Evolutionary conservation across 2,888 invertebrate species (phyloP).

Genomic region (Aporophyla lueneburgensis): DNA sequence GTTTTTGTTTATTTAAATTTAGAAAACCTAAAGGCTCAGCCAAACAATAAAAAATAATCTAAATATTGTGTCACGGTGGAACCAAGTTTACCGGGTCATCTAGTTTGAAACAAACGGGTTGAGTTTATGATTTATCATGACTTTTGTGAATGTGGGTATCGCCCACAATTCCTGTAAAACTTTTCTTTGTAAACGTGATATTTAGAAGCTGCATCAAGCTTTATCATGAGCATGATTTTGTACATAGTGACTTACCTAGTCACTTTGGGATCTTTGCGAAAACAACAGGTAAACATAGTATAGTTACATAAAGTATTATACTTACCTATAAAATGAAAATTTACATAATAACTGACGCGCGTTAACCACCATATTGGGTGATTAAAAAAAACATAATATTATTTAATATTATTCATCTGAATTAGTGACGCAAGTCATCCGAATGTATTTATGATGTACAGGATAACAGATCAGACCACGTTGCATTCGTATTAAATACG

Average conservation of each 20-base stretch:
- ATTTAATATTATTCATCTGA: slow-evolving; percentile 24
- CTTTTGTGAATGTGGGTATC: not conserved
- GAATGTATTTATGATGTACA: slow-evolving; percentile 25
- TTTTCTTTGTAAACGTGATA: not conserved
- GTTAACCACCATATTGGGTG: not conserved
- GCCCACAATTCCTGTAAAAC: too few relatives aligned
- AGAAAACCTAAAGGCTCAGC: too few relatives aligned
- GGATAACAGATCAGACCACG: slow-evolving; percentile 46
- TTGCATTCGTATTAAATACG: slow-evolving; percentile 18
- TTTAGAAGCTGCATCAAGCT: not conserved
- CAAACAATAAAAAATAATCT: too few relatives aligned
- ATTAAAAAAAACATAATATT: not conserved
- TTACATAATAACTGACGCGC: slow-evolving; percentile 5
- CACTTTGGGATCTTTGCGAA: not conserved
- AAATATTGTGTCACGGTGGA: too few relatives aligned
- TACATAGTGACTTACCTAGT: not conserved
- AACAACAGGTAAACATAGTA: not conserved
- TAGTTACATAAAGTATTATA: not conserved
- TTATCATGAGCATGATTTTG: not conserved
- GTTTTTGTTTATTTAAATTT: too few relatives aligned
- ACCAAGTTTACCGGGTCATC: too few relatives aligned
- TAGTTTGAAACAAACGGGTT: not conserved
- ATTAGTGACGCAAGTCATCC: slow-evolving; percentile 37
- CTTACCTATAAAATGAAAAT: slow-evolving; percentile 1
- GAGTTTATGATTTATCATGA: not conserved